Conservation (phyloP, 2,888 invertebrate genomes). For the Drosophila paramelanica region DNA sequence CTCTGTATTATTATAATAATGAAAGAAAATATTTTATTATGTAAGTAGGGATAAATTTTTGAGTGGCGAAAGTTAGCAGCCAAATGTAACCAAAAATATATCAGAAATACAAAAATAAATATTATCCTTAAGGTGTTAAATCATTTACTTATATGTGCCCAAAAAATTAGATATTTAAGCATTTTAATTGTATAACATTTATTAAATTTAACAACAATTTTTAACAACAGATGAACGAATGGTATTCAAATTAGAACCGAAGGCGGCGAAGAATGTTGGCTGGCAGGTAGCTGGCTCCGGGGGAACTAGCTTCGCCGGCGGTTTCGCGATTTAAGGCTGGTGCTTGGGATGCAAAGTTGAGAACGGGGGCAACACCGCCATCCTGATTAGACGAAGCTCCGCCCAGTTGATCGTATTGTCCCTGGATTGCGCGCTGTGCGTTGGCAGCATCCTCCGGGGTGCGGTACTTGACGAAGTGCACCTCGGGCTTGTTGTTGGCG, state of each 20-base stretch:
- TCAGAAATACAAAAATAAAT: no score
- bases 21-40: neutral
- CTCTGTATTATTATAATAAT: neutral
- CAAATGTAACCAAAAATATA: no score
- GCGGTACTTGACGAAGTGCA: constrained; percentile 74
- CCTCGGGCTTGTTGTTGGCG: constrained; percentile 71
- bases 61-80: no score
- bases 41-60: no score
- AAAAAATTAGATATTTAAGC: neutral
- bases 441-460: constrained; percentile 70
- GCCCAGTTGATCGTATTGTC: constrained; percentile 67
- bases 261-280: constrained; percentile 67
- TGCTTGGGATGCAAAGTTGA: constrained; percentile 65
- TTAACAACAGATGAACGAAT: constrained; percentile 39
- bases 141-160: no score
- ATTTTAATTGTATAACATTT: constrained; percentile 9
- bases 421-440: constrained; percentile 64
- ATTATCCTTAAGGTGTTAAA: no score
- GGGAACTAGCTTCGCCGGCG: constrained; percentile 37
- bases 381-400: constrained; percentile 62
- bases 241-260: constrained; percentile 42
- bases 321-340: constrained; percentile 30
- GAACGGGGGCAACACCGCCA: constrained; percentile 74
- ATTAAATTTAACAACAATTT: constrained; percentile 11
- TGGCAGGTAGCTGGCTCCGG: constrained; percentile 68